Conservation (phyloP, 2,113 vertebrate genomes). For the Probosciger aterrimus region DNA sequence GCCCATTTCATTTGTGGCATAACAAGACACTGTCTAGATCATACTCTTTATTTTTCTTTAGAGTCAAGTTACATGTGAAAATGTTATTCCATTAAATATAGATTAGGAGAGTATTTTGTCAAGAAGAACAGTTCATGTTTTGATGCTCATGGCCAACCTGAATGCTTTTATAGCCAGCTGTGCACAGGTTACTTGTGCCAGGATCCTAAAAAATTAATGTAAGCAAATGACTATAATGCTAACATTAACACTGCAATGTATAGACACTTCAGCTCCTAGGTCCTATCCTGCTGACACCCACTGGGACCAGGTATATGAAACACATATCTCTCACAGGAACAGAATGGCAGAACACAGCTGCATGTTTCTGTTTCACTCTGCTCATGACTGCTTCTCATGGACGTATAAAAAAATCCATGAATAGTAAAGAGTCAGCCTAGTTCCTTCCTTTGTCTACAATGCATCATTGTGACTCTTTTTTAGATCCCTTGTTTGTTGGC, state of each 20-base stretch:
- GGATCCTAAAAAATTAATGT: neutral
- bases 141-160: neutral
- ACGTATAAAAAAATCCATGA: neutral
- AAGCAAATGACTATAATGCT: neutral
- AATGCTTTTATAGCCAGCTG: neutral
- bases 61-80: neutral
- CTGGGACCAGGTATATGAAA: neutral
- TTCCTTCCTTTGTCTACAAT: neutral
- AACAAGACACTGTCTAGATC: neutral
- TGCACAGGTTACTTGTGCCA: neutral
- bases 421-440: neutral
- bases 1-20: neutral
- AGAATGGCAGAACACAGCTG: neutral
- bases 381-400: neutral
- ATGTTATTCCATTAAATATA: neutral
- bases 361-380: neutral
- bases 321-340: neutral
- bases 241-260: neutral
- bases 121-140: neutral
- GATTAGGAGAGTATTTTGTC: neutral
- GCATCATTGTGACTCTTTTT: neutral
- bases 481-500: neutral
- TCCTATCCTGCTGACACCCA: neutral
- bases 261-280: neutral
- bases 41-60: neutral